A percentile compares a stretch with the other conserved stretches of the same genome.
Evolutionary conservation across 2,113 vertebrate genomes (phyloP).

Genomic region (Rana temporaria): DNA sequence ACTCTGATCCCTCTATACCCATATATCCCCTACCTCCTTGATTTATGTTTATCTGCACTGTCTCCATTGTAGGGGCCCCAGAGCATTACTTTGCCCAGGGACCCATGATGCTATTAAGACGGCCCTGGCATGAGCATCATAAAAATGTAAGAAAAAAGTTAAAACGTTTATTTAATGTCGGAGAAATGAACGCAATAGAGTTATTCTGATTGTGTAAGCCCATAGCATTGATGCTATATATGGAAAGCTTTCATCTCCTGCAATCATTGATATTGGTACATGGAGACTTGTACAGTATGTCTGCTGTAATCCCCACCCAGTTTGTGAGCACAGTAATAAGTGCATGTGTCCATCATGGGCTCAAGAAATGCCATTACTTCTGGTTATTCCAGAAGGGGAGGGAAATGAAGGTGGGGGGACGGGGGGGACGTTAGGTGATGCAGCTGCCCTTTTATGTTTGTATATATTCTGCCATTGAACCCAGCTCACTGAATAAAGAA

Average conservation of each 20-base stretch:
- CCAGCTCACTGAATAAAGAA: neutral
- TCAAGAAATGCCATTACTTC: neutral
- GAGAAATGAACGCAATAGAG: neutral
- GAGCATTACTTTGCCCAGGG: too few species aligned
- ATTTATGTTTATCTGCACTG: too few species aligned
- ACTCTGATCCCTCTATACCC: too few species aligned
- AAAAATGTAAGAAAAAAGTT: too few species aligned
- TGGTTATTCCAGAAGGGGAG: too few species aligned
- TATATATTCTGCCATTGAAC: neutral
- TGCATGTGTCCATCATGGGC: conserved; percentile 1
- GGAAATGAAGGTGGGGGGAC: too few species aligned
- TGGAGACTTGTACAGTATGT: conserved; percentile 26
- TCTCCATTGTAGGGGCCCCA: too few species aligned
- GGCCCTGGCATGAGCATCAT: too few species aligned
- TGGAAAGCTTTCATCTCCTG: conserved; percentile 16
- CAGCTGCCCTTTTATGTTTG: conserved; percentile 1
- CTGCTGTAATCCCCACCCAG: conserved; percentile 20
- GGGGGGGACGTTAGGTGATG: too few species aligned
- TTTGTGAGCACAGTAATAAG: neutral
- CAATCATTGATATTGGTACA: neutral
- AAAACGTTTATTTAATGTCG: neutral
- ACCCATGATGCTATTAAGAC: too few species aligned
- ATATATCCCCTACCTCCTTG: too few species aligned
- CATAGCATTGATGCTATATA: conserved; percentile 5
- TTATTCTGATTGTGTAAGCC: conserved; percentile 6